phyloP scores from a whole-genome alignment of 2,888 invertebrate genomes.

The Meiosimyza platycephala region DNA sequence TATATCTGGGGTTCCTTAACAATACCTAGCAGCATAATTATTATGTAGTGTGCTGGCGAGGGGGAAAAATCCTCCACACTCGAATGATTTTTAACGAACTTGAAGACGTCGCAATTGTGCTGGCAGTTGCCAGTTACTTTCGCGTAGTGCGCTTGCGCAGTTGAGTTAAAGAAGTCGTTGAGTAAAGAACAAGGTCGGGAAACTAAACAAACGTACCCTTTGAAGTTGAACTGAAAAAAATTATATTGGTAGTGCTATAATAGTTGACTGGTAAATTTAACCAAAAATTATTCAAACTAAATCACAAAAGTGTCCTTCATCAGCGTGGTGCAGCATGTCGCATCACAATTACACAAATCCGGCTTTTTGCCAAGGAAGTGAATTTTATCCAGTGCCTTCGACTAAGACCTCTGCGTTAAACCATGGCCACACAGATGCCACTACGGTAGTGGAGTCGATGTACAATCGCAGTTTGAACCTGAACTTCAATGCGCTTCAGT shows the following conservation, averaged over 20 bases:
- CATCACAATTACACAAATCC: slow-evolving; percentile 78
- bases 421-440: slow-evolving; percentile 23
- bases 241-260: too few species aligned
- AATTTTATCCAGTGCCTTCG: slow-evolving; percentile 69
- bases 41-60: slow-evolving; percentile 30
- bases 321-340: slow-evolving; percentile 54
- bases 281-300: background rate
- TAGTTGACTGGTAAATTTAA: background rate
- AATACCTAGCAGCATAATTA: slow-evolving; percentile 49
- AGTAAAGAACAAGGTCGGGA: slow-evolving; percentile 31
- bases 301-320: background rate
- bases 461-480: slow-evolving; percentile 63
- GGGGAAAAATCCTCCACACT: slow-evolving; percentile 46
- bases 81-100: slow-evolving; percentile 46
- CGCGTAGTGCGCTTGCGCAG: slow-evolving; percentile 47
- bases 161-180: slow-evolving; percentile 51
- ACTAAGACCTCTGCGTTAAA: slow-evolving; percentile 12
- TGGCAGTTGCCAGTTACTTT: slow-evolving; percentile 51
- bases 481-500: slow-evolving; percentile 49
- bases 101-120: slow-evolving; percentile 43
- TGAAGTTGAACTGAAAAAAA: too few species aligned
- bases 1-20: slow-evolving; percentile 31
- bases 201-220: too few species aligned
- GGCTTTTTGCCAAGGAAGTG: slow-evolving; percentile 83
- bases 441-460: slow-evolving; percentile 57